Evolutionary conservation across 2,888 invertebrate species (phyloP).

Genomic region (Eristalis intricaria): DNA sequence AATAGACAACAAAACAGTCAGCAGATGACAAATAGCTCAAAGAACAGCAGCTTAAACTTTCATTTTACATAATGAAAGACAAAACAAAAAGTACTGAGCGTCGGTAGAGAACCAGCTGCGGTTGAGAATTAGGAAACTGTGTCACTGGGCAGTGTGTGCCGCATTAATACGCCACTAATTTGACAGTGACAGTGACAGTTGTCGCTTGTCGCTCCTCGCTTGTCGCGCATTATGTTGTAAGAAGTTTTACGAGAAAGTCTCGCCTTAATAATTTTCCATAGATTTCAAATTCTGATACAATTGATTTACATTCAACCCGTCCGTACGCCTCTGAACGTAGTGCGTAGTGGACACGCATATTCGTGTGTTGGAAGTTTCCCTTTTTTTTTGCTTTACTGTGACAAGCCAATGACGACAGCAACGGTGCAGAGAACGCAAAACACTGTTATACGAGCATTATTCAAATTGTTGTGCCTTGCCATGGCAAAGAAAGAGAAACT

Average conservation of each 20-base stretch:
- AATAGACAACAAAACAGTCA: neutral
- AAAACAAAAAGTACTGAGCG: neutral
- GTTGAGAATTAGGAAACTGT: conserved; percentile 64
- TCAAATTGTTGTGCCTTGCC: conserved; percentile 44
- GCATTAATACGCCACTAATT: conserved; percentile 41
- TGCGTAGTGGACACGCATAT: neutral
- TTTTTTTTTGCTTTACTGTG: conserved; percentile 25
- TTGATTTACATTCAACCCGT: conserved; percentile 39
- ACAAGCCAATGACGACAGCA: neutral
- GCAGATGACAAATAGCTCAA: conserved; percentile 1
- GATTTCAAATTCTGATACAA: conserved; percentile 4
- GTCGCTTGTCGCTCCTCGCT: neutral
- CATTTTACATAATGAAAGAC: conserved; percentile 59
- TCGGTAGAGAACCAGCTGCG: neutral
- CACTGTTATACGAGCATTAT: conserved; percentile 43
- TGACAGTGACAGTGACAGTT: conserved; percentile 59
- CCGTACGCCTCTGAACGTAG: conserved; percentile 1
- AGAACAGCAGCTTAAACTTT: conserved; percentile 55
- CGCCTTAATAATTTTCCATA: conserved; percentile 30
- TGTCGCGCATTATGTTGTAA: conserved; percentile 55
- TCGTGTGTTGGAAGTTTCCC: conserved; percentile 46
- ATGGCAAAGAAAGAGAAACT: conserved; percentile 66
- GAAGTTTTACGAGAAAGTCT: conserved; percentile 64
- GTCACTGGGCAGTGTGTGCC: conserved; percentile 41
- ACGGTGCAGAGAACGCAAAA: neutral